A percentile compares a stretch with the other conserved stretches of the same genome.
phyloP scores from a whole-genome alignment of 2,113 vertebrate genomes.

The Phasianus colchicus region DNA sequence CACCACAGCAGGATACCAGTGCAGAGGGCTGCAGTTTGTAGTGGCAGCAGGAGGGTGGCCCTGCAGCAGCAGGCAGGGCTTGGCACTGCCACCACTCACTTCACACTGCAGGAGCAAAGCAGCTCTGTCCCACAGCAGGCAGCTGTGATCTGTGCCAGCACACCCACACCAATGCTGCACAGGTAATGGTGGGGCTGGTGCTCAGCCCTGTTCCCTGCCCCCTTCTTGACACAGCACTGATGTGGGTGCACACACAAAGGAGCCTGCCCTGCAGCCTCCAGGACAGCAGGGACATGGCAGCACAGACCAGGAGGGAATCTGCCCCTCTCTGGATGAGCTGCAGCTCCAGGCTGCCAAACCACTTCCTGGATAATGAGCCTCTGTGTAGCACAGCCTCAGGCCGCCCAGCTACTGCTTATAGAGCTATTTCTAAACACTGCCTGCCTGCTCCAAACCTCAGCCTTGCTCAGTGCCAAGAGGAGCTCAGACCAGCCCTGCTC shows the following conservation, averaged over 20 bases:
- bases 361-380: fast-evolving
- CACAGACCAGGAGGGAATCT: fast-evolving
- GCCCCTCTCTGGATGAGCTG: not conserved
- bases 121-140: not conserved
- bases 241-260: fast-evolving
- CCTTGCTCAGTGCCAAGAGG: not conserved
- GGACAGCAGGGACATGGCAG: not conserved
- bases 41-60: not conserved
- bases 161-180: not conserved
- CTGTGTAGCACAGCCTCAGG: fast-evolving
- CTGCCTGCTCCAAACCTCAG: not conserved
- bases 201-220: not conserved
- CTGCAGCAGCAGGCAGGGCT: not conserved
- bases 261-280: not conserved
- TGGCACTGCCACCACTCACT: not conserved
- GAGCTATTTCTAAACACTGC: not conserved
- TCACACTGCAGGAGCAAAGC: fast-evolving
- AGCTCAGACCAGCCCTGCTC: not conserved
- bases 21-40: fast-evolving
- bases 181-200: not conserved
- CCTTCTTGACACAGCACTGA: not conserved
- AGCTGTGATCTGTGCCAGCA: not conserved
- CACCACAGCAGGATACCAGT: not conserved
- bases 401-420: not conserved
- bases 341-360: not conserved